Conservation (phyloP, 2,888 invertebrate species). For the Drosophila subsilvestris region DNA sequence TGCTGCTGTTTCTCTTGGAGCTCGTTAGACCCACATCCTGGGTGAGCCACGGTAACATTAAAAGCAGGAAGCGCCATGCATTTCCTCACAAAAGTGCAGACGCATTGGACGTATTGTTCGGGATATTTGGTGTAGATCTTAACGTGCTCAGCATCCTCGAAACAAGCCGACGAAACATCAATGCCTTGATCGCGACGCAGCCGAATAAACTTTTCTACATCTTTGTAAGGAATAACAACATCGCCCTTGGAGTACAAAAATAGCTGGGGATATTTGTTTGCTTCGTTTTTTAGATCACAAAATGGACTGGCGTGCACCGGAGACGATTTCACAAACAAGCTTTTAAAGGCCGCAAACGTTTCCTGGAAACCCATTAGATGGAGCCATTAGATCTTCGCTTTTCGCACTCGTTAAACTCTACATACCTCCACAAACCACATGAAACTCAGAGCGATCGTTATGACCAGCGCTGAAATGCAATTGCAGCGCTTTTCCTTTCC, state of each 20-base stretch:
- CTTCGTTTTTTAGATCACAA: slow-evolving; percentile 86
- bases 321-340: slow-evolving; percentile 82
- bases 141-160: slow-evolving; percentile 90
- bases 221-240: slow-evolving; percentile 87
- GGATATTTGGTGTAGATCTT: slow-evolving; percentile 88
- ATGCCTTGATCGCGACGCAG: slow-evolving; percentile 86
- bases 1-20: slow-evolving; percentile 12
- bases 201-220: slow-evolving; percentile 88
- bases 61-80: slow-evolving; percentile 84
- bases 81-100: slow-evolving; percentile 86
- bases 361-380: slow-evolving; percentile 74
- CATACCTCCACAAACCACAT: slow-evolving; percentile 87
- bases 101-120: slow-evolving; percentile 86
- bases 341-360: slow-evolving; percentile 82
- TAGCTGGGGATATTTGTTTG: slow-evolving; percentile 88
- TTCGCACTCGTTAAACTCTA: neutral
- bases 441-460: slow-evolving; percentile 85
- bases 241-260: slow-evolving; percentile 90
- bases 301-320: slow-evolving; percentile 86
- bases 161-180: slow-evolving; percentile 87
- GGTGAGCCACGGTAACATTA: slow-evolving; percentile 20
- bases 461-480: slow-evolving; percentile 85
- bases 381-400: neutral
- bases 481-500: slow-evolving; percentile 86
- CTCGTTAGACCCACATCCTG: neutral